These are phyloP conservation scores for Galerucella pusilla DNA, from an alignment of 2,888 invertebrate species.

Conservation along the genomic window DNA sequence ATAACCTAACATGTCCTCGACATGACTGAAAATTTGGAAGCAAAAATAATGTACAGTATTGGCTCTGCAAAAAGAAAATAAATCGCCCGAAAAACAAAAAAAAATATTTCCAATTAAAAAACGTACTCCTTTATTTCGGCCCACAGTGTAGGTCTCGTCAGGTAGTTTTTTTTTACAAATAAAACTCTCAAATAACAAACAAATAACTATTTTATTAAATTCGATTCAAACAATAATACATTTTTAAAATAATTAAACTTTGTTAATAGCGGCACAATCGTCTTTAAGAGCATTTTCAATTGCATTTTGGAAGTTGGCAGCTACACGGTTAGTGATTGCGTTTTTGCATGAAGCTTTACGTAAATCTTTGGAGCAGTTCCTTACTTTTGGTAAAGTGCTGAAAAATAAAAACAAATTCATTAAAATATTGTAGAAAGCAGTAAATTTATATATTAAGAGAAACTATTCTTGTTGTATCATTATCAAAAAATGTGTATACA, in stretches of 20 bases:
- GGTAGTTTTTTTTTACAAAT: background rate
- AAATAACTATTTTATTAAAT: conserved; percentile 9
- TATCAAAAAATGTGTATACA: no score
- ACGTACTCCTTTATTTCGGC: no score
- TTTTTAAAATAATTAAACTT: conserved; percentile 6
- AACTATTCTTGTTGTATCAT: no score
- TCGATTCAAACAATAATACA: background rate
- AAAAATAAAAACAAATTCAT: background rate
- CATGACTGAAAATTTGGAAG: no score
- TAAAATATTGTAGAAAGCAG: no score
- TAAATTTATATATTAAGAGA: no score
- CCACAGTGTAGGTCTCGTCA: no score
- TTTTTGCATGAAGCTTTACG: conserved; percentile 40
- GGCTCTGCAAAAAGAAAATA: no score
- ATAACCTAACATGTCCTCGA: no score
- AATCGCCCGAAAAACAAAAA: no score
- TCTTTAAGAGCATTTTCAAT: conserved; percentile 31
- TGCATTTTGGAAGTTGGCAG: conserved; percentile 38
- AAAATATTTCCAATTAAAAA: no score
- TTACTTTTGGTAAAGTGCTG: conserved; percentile 41
- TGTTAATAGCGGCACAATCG: conserved; percentile 35
- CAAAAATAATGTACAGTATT: no score
- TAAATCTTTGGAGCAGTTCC: conserved; percentile 34
- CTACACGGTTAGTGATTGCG: conserved; percentile 38
- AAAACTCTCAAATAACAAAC: background rate